These are phyloP conservation scores for Dryas iulia DNA, from an alignment of 1,140 invertebrate species.

Conservation along the genomic window DNA sequence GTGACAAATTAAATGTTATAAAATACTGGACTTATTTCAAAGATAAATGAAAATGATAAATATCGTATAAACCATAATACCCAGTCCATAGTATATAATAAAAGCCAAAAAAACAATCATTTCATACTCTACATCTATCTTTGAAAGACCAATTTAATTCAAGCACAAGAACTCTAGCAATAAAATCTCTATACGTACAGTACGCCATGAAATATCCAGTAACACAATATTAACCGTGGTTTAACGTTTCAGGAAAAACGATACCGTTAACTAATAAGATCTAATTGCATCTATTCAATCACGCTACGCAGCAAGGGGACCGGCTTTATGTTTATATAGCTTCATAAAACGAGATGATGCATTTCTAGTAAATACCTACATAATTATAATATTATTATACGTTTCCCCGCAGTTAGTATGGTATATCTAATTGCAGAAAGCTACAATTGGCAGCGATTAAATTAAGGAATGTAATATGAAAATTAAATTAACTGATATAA, in stretches of 20 bases:
- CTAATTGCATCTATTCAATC: slow-evolving; percentile 2
- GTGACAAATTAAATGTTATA: no score
- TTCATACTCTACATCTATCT: no score
- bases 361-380: background rate
- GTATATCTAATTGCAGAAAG: no score
- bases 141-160: background rate
- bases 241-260: background rate
- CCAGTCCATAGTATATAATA: no score
- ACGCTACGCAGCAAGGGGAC: background rate
- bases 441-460: no score
- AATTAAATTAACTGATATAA: no score
- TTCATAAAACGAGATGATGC: background rate
- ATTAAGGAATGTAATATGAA: no score
- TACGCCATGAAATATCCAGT: background rate
- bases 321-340: slow-evolving; percentile 1
- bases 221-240: background rate
- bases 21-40: no score
- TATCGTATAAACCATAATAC: no score
- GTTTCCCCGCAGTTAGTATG: no score
- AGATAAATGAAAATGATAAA: no score
- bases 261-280: slow-evolving; percentile 1
- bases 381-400: background rate
- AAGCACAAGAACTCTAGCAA: background rate
- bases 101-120: no score
- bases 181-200: background rate